These are phyloP conservation scores for Pyrocephalus nanus DNA, from an alignment of 2,797 vertebrate genomes.

Conservation along the genomic window DNA sequence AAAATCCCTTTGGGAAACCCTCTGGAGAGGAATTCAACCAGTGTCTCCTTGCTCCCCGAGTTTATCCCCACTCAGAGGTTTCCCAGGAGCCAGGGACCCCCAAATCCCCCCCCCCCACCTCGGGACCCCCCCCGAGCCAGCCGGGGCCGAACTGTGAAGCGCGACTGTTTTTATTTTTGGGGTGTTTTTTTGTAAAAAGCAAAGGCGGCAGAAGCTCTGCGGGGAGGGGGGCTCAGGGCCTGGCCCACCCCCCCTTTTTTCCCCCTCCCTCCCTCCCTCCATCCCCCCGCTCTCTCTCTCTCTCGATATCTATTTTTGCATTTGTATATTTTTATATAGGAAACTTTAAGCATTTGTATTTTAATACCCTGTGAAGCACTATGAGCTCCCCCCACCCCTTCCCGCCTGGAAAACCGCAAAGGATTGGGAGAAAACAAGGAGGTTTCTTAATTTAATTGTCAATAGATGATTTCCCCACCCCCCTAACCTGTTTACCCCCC, in stretches of 20 bases:
- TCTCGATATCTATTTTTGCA: conserved; percentile 66
- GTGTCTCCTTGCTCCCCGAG: not conserved
- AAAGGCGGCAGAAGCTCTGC: not conserved
- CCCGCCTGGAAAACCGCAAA: conserved; percentile 39
- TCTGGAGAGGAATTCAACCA: not conserved
- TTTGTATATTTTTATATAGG: conserved; percentile 77
- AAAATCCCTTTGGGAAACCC: not conserved
- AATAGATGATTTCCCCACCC: not conserved
- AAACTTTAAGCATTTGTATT: conserved; percentile 75
- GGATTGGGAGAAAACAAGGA: conserved; percentile 56
- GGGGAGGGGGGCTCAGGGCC: not conserved
- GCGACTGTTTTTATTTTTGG: not conserved
- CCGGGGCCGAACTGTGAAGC: not conserved
- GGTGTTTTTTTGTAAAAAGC: not conserved
- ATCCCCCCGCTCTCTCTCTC: not conserved
- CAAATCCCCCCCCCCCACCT: not conserved
- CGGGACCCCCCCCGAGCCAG: not conserved
- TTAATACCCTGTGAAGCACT: conserved; percentile 73
- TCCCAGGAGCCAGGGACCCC: not conserved
- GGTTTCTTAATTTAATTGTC: not conserved
- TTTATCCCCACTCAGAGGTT: not conserved
- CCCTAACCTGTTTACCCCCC: too few species aligned
- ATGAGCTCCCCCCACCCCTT: conserved; percentile 26
- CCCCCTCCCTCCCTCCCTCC: not conserved
- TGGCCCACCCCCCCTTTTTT: not conserved